phyloP scores from a whole-genome alignment of 2,888 invertebrate genomes.

The Drosophila subsilvestris region DNA sequence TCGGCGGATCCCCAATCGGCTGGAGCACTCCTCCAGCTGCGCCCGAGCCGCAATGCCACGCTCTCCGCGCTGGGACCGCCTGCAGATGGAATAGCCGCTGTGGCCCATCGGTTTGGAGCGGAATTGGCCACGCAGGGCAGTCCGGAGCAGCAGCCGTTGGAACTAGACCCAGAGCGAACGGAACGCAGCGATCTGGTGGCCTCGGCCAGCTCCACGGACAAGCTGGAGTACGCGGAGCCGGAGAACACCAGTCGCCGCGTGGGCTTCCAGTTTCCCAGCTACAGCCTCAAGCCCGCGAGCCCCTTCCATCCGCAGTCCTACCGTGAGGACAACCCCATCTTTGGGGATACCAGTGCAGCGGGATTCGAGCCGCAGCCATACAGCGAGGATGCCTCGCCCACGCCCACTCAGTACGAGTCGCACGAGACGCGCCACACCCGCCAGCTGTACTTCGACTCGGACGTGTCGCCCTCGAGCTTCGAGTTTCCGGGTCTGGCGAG shows the following conservation, averaged over 20 bases:
- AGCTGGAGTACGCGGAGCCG: conserved; percentile 71
- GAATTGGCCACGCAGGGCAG: conserved; percentile 53
- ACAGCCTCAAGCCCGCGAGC: conserved; percentile 81
- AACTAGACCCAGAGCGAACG: conserved; percentile 64
- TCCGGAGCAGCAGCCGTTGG: conserved; percentile 19
- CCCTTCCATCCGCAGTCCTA: conserved; percentile 84
- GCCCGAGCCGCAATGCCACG: conserved; percentile 77
- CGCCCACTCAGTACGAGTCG: conserved; percentile 61
- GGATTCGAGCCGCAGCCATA: conserved; percentile 77
- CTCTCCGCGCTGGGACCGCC: conserved; percentile 80
- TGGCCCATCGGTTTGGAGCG: conserved; percentile 71
- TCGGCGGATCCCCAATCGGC: conserved; percentile 39
- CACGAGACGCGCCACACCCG: conserved; percentile 81
- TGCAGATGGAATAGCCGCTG: conserved; percentile 67
- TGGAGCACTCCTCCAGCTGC: conserved; percentile 60
- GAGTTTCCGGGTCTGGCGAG: conserved; percentile 82
- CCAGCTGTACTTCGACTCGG: conserved; percentile 79
- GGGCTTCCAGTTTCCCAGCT: conserved; percentile 83
- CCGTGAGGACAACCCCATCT: conserved; percentile 83
- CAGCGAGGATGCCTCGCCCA: conserved; percentile 73
- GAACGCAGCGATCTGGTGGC: conserved; percentile 75
- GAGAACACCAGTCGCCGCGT: conserved; percentile 82
- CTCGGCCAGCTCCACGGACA: conserved; percentile 58
- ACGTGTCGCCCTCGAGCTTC: conserved; percentile 72
- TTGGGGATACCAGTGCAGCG: conserved; percentile 75